These are phyloP conservation scores for Dasypus novemcinctus DNA, from an alignment of 2,113 vertebrate species.

Conservation along the genomic window DNA sequence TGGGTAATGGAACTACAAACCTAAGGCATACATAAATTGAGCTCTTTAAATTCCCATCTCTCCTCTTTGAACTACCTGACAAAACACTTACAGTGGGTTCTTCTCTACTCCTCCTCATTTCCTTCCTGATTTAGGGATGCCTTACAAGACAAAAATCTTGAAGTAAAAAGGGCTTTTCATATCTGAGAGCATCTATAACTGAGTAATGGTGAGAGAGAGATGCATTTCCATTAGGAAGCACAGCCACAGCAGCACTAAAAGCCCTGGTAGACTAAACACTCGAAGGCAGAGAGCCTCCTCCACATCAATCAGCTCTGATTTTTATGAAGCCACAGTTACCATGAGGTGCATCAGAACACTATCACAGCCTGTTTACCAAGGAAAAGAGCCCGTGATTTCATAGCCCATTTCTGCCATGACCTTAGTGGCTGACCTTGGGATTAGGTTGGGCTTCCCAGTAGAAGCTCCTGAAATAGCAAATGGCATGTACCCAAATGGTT, in stretches of 20 bases:
- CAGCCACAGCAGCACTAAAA: conserved; percentile 55
- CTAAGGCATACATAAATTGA: background rate
- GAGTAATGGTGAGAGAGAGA: conserved; percentile 55
- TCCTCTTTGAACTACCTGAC: background rate
- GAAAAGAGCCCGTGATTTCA: conserved; percentile 30
- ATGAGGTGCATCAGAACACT: conserved; percentile 32
- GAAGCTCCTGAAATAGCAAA: conserved; percentile 37
- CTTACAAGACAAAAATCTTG: conserved; percentile 55
- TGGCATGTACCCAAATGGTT: background rate
- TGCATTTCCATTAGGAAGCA: conserved; percentile 67
- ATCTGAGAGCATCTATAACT: conserved; percentile 17
- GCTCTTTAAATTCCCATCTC: background rate
- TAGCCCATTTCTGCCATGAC: conserved; percentile 3
- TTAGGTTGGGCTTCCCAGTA: background rate
- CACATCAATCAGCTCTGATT: conserved; percentile 61
- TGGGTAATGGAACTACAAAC: background rate
- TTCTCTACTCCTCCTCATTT: background rate
- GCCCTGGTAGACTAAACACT: conserved; percentile 50
- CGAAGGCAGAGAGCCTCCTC: background rate
- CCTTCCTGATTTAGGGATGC: conserved; percentile 51
- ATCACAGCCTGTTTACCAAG: background rate
- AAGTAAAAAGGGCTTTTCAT: conserved; percentile 35
- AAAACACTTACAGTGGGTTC: conserved; percentile 14
- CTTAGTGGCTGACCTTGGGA: conserved; percentile 33
- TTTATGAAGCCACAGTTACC: conserved; percentile 58